Conservation (phyloP, 2,888 invertebrate genomes). For the Shargacucullia verbasci region DNA sequence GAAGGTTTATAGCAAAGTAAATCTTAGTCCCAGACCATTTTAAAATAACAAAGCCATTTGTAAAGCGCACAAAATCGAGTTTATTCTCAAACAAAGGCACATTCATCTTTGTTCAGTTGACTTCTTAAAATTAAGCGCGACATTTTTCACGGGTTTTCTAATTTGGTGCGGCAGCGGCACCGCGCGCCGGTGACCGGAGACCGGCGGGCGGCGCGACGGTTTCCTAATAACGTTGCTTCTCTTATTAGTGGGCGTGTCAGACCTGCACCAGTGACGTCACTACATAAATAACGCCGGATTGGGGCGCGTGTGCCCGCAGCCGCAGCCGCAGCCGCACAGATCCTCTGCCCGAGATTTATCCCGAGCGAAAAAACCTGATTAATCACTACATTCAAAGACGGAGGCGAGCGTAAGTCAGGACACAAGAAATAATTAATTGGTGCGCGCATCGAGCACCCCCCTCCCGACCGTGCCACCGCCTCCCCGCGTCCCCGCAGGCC, state of each 20-base stretch:
- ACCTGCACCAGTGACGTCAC: conserved; percentile 25
- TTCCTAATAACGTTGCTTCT: conserved; percentile 39
- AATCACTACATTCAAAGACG: conserved; percentile 80
- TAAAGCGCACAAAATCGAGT: conserved; percentile 1
- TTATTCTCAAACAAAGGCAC: conserved; percentile 11
- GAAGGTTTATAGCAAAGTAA: too few species aligned
- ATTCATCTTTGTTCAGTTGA: conserved; percentile 39
- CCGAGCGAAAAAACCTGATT: conserved; percentile 78
- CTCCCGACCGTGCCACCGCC: conserved; percentile 25
- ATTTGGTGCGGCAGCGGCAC: conserved; percentile 29
- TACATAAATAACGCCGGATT: conserved; percentile 67
- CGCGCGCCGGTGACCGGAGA: too few species aligned
- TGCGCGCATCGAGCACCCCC: conserved; percentile 37
- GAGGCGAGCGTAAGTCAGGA: conserved; percentile 77
- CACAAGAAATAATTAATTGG: conserved; percentile 82
- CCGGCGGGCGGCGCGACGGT: conserved; percentile 4
- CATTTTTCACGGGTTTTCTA: conserved; percentile 44
- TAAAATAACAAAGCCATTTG: not conserved
- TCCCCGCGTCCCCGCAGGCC: conserved; percentile 34
- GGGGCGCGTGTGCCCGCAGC: conserved; percentile 37
- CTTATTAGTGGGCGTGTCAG: conserved; percentile 32
- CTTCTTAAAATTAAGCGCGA: conserved; percentile 25
- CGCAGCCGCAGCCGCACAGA: conserved; percentile 39
- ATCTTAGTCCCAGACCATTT: not conserved
- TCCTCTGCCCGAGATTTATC: conserved; percentile 71